Evolutionary conservation across 2,888 invertebrate genomes (phyloP), one percentile per base, ranked within the genome.

Genomic region (Liopterus haemorrhoidalis): DNA sequence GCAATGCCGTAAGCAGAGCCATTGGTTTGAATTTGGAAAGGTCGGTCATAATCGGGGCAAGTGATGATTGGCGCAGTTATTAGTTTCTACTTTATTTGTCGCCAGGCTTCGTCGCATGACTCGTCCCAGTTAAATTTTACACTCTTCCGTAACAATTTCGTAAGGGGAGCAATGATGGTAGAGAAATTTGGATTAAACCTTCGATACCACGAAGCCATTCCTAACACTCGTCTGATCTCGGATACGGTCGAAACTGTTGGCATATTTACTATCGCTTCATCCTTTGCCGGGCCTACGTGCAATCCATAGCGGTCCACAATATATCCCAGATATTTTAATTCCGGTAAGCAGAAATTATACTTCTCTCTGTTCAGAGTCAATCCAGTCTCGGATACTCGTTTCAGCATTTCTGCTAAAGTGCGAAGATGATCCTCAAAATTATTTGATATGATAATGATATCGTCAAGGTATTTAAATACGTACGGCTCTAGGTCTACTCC

Each of bases 251-350:
- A 16, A 3, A 18, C 16, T 3, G 31, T 11, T 5, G 8, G 31
- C 15, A 31, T 31, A 12, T 31, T 31, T 11, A 31, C 6, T 9
- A 31, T 31, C n/a, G n/a, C n/a, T n/a, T n/a, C n/a, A n/a, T n/a
- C n/a, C n/a, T n/a, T n/a, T n/a, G n/a, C n/a, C n/a, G 31, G 31
- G 18, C 18, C 31, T 14, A 31, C 31, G 3, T n/a, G 14, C 18
- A 31, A 31, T 8, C 15, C 31, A 4, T 14, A 6, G 6, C 18
- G 15, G 18, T 31, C 15, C 9, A 31, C 14, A 8, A 11, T 18
- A 12, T 31, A 31, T 8, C 31, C 31, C 3, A 31, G 15, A 31
- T 31, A 31, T 12, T 5, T 12, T 4, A 31, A 16, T 15, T 31
- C 12, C 12, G 31, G 14, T 8, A 15, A n/a, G n/a, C 31, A 31